These are phyloP conservation scores for Electrona antarctica DNA, from an alignment of 2,113 vertebrate genomes.

Conservation along the genomic window DNA sequence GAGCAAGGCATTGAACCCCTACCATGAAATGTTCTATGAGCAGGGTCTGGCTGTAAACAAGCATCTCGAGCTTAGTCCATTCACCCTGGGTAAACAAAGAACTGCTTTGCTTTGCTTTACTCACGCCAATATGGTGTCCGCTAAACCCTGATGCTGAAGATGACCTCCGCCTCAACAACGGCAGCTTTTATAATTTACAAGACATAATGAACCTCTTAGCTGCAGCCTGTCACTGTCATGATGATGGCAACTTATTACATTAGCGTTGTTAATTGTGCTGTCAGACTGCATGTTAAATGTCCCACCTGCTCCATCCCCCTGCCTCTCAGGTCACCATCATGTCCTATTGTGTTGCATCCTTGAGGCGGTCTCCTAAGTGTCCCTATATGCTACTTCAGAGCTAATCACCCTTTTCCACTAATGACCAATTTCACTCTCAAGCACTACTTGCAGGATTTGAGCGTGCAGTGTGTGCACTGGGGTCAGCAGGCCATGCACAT, in stretches of 20 bases:
- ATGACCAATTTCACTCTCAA: conserved; percentile 33
- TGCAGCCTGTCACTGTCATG: neutral
- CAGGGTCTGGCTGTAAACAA: too few species aligned
- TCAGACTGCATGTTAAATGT: conserved; percentile 27
- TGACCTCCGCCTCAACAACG: neutral
- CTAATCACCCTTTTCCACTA: conserved; percentile 19
- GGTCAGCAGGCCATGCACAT: neutral
- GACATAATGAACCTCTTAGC: neutral
- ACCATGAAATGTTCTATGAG: too few species aligned
- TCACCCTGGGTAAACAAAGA: too few species aligned
- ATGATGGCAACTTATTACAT: conserved; percentile 14
- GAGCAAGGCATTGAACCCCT: too few species aligned
- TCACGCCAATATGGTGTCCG: neutral
- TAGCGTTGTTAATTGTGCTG: conserved; percentile 20
- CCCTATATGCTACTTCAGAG: conserved; percentile 21
- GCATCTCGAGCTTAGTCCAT: too few species aligned
- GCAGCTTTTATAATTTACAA: conserved; percentile 14
- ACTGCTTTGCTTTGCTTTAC: too few species aligned
- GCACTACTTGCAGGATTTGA: conserved; percentile 34
- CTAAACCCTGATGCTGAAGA: neutral
- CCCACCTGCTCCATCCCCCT: neutral
- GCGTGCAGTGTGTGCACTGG: neutral
- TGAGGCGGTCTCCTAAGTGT: conserved; percentile 1
- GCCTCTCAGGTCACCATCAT: neutral
- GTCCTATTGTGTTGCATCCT: neutral